These are phyloP conservation scores for Cyanoramphus novaezelandiae DNA, from an alignment of 2,113 vertebrate species.

Conservation along the genomic window DNA sequence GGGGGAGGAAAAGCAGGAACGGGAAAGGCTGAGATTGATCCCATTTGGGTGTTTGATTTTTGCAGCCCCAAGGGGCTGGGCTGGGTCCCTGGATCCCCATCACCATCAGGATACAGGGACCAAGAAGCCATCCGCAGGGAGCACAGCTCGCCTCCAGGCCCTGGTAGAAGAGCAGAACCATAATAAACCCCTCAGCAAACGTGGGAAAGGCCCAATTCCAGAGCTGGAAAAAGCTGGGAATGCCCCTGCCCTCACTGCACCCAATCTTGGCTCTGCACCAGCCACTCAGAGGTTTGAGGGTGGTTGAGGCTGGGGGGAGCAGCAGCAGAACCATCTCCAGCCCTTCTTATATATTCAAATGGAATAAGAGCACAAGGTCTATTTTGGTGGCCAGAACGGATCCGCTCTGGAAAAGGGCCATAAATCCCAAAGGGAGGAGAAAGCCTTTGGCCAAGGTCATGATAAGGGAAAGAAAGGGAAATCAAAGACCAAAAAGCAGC, in stretches of 20 bases:
- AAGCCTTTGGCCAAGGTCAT: slow-evolving; percentile 49
- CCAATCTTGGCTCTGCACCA: background rate
- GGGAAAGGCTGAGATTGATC: background rate
- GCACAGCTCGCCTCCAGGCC: background rate
- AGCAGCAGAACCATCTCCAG: background rate
- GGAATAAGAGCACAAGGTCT: background rate
- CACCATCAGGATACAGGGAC: background rate
- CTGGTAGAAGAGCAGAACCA: background rate
- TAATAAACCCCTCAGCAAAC: background rate
- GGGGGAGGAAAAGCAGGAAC: background rate
- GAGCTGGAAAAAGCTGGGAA: background rate
- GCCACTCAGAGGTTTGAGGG: background rate
- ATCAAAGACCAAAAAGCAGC: background rate
- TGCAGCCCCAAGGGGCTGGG: background rate
- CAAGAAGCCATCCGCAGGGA: background rate
- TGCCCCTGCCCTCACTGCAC: background rate
- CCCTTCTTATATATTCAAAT: slow-evolving; percentile 39
- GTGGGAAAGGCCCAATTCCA: background rate
- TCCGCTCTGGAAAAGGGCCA: slow-evolving; percentile 42
- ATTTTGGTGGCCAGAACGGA: slow-evolving; percentile 9
- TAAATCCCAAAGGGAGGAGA: slow-evolving; percentile 44
- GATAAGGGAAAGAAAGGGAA: background rate
- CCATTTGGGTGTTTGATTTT: background rate
- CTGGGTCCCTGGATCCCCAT: background rate
- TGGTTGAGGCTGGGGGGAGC: background rate